phyloP scores from a whole-genome alignment of 2,888 invertebrate species.

The Rhaphigaster nebulosa region DNA sequence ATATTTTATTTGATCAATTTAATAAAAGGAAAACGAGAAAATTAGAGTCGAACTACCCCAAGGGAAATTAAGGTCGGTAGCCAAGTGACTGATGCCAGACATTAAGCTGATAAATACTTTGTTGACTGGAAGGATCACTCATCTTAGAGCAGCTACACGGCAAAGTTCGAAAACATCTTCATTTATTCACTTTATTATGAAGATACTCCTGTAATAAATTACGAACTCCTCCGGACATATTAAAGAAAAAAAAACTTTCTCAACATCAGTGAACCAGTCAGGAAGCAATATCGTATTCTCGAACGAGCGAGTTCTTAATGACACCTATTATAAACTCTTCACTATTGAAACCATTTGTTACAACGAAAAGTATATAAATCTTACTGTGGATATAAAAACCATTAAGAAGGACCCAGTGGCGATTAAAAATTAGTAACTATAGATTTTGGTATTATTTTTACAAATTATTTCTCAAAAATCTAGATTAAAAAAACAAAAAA shows the following conservation, averaged over 20 bases:
- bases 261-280: background rate
- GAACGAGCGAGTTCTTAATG: background rate
- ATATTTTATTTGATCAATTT: background rate
- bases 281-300: background rate
- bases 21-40: slow-evolving; percentile 6
- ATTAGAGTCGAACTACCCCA: background rate
- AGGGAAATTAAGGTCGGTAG: slow-evolving; percentile 46
- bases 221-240: background rate
- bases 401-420: too few species aligned
- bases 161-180: slow-evolving; percentile 41
- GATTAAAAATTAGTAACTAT: too few species aligned
- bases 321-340: background rate
- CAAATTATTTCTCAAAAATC: too few species aligned
- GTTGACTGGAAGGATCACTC: slow-evolving; percentile 43
- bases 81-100: slow-evolving; percentile 25
- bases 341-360: too few species aligned
- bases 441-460: too few species aligned
- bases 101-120: slow-evolving; percentile 35
- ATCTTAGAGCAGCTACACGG: slow-evolving; percentile 20
- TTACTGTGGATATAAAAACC: too few species aligned
- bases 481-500: too few species aligned
- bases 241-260: slow-evolving; percentile 6
- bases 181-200: slow-evolving; percentile 38
- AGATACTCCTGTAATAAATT: background rate
- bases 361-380: too few species aligned